Conservation (phyloP, 2,797 vertebrate genomes). For the Hydrocynus forskahlii region DNA sequence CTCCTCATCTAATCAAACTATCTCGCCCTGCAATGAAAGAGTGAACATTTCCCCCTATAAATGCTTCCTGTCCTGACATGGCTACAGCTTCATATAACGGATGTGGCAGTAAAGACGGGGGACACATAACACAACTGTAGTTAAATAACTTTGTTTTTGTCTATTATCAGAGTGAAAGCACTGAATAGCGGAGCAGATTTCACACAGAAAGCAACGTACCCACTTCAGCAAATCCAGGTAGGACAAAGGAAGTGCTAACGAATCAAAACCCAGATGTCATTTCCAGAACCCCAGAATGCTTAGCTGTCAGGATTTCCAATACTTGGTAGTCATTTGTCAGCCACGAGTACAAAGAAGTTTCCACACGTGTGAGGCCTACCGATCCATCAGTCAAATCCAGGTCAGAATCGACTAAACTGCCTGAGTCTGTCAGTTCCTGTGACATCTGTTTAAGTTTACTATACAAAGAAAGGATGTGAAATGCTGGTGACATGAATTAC, state of each 20-base stretch:
- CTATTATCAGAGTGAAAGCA: background rate
- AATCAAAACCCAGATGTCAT: background rate
- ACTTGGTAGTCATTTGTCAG: background rate
- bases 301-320: background rate
- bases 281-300: background rate
- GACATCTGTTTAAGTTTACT: constrained; percentile 47
- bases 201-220: background rate
- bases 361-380: constrained; percentile 12
- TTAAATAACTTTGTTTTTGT: background rate
- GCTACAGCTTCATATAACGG: constrained; percentile 11
- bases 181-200: background rate
- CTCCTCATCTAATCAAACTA: constrained; percentile 56
- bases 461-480: background rate
- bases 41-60: constrained; percentile 28
- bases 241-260: background rate
- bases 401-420: constrained; percentile 24
- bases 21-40: constrained; percentile 45
- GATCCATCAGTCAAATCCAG: constrained; percentile 32
- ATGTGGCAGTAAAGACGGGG: background rate
- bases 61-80: background rate
- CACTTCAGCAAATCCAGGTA: background rate
- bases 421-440: constrained; percentile 23
- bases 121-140: background rate
- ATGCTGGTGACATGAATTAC: background rate
- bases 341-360: background rate